Conservation (phyloP, 2,888 invertebrate genomes). For the Stegana nigrithorax region DNA sequence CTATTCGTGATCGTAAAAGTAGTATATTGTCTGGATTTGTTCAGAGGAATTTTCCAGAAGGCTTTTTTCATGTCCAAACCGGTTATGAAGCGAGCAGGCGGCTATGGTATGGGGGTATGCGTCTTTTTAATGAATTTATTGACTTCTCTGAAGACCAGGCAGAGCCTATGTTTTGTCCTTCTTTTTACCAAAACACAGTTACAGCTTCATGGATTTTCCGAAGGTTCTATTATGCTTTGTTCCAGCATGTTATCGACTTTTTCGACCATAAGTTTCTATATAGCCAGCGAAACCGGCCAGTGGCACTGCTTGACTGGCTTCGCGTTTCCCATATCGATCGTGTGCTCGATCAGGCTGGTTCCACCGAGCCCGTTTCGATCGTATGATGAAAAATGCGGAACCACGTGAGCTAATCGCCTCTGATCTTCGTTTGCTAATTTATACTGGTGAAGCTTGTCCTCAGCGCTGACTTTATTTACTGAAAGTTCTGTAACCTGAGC, state of each 20-base stretch:
- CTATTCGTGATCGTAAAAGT: conserved; percentile 39
- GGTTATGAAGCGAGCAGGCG: conserved; percentile 36
- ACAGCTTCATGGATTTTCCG: conserved; percentile 44
- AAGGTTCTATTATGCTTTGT: conserved; percentile 41
- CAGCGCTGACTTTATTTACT: background rate
- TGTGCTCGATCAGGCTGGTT: background rate
- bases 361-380: background rate
- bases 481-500: too few species aligned
- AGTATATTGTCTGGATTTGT: conserved; percentile 26
- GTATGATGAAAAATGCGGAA: background rate
- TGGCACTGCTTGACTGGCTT: background rate
- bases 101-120: conserved; percentile 32
- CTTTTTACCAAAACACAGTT: conserved; percentile 44
- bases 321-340: background rate
- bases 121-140: conserved; percentile 42
- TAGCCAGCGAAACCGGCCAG: background rate
- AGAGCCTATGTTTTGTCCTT: too few species aligned
- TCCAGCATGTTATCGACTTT: background rate
- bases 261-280: background rate
- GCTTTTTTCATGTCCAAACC: conserved; percentile 32
- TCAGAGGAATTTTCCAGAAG: conserved; percentile 21
- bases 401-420: too few species aligned
- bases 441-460: background rate
- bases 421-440: background rate
- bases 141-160: conserved; percentile 39